Base-by-base conservation (phyloP, 1,140 invertebrate species). In the Cheumatopsyche charites region DNA sequence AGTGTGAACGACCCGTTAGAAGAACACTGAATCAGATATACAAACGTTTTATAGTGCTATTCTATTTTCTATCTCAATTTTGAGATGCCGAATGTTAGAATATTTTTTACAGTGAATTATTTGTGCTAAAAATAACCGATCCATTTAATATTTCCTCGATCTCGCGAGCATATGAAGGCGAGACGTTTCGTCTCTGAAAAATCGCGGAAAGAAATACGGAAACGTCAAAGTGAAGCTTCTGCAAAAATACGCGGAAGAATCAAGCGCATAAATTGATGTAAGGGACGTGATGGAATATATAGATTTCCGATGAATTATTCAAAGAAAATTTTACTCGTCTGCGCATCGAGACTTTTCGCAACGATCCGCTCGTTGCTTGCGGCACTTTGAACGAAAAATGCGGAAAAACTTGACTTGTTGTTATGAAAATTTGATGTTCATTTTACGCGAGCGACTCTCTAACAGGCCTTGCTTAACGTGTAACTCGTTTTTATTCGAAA, bases 361-460 rank as follows among this genome's bases (percentile, higher is more conserved):
- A n/a, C n/a, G n/a, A n/a, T n/a, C n/a, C n/a, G n/a, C n/a, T n/a
- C n/a, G n/a, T n/a, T 7, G 7, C 23, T 25, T 42, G 13, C 62
- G 26, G 43, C 52, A 2, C 29, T 36, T 9, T 29, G 4, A 15
- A n/a, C 3, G 62, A 15, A 63, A 63, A 63, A 63, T 42, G 62
- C 19, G 29, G 55, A 63, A 63, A 63, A 63, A 19, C 41, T 43
- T 29, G 11, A 36, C 26, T 62, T 62, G 58, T 62, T 62, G 58
- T 42, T 43, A 43, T 63, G 62, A 63, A 63, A 63, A 63, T 63
- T 63, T 23, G 26, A 63, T 63, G 62, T 41, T 63, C 62, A 63
- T 63, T 58, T 36, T 58, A 9, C 23, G 21, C 47, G 19, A 15
- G 47, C 47, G 47, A 52, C 47, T 52, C 19, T 21, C 9, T 25